Conservation (phyloP, 2,888 invertebrate species). For the Lypha dubia region DNA sequence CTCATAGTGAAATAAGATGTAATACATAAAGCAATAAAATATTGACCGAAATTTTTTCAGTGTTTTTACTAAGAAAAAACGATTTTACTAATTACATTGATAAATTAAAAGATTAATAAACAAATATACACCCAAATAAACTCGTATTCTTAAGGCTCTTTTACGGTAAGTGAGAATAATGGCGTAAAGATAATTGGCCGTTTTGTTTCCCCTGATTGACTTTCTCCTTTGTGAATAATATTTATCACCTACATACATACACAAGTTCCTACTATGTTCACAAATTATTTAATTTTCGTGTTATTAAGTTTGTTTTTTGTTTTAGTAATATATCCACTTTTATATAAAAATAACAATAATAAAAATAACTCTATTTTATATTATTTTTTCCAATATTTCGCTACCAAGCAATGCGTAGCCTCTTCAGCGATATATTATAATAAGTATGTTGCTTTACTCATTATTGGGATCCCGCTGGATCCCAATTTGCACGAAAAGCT, state of each 20-base stretch:
- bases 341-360: too few relatives aligned
- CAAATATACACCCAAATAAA: background rate
- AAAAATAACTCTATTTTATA: too few relatives aligned
- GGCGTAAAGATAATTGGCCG: constrained; percentile 15
- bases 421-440: too few relatives aligned
- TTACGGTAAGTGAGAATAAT: constrained; percentile 50
- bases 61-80: background rate
- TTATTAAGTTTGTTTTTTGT: background rate
- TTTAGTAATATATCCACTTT: constrained; percentile 18
- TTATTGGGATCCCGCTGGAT: too few relatives aligned
- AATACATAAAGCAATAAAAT: background rate
- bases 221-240: constrained; percentile 54
- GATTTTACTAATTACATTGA: background rate
- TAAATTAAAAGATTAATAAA: constrained; percentile 31
- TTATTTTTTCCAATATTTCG: too few relatives aligned
- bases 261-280: background rate
- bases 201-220: constrained; percentile 18
- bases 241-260: constrained; percentile 20
- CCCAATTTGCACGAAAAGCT: too few relatives aligned
- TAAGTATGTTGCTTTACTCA: too few relatives aligned
- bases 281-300: background rate
- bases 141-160: background rate
- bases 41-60: background rate
- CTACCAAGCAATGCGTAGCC: too few relatives aligned
- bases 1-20: constrained; percentile 1